Evolutionary conservation across 2,113 vertebrate species (phyloP).

Genomic region (Paramisgurnus dabryanus): DNA sequence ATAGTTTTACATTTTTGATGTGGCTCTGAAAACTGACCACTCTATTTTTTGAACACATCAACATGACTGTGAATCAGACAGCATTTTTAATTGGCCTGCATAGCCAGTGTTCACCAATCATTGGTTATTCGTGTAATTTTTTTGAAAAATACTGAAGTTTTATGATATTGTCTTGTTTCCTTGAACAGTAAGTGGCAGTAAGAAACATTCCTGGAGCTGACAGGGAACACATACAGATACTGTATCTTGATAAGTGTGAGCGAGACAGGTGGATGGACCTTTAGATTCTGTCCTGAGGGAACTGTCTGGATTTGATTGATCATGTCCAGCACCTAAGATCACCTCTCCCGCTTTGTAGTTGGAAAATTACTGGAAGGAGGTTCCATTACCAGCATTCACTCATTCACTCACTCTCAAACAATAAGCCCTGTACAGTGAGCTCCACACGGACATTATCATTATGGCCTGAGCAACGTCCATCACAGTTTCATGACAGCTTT

Average conservation of each 20-base stretch:
- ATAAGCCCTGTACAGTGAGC: conserved; percentile 6
- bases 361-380: conserved; percentile 41
- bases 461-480: background rate
- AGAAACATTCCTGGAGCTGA: background rate
- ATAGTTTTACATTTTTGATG: too few relatives aligned
- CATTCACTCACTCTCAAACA: conserved; percentile 20
- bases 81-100: too few relatives aligned
- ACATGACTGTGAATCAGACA: too few relatives aligned
- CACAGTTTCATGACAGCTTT: conserved; percentile 45
- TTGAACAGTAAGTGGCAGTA: background rate
- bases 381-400: conserved; percentile 51
- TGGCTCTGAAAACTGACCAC: too few relatives aligned
- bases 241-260: conserved; percentile 29
- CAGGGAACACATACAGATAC: conserved; percentile 9
- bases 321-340: conserved; percentile 54
- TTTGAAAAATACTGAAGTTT: too few relatives aligned
- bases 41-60: too few relatives aligned
- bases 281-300: conserved; percentile 51
- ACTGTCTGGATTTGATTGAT: conserved; percentile 54
- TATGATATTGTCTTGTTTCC: background rate
- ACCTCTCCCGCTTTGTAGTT: conserved; percentile 45
- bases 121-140: too few relatives aligned
- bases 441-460: conserved; percentile 2
- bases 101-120: too few relatives aligned
- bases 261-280: conserved; percentile 49